phyloP scores from a whole-genome alignment of 2,797 vertebrate species.

The Lagorchestes hirsutus region DNA sequence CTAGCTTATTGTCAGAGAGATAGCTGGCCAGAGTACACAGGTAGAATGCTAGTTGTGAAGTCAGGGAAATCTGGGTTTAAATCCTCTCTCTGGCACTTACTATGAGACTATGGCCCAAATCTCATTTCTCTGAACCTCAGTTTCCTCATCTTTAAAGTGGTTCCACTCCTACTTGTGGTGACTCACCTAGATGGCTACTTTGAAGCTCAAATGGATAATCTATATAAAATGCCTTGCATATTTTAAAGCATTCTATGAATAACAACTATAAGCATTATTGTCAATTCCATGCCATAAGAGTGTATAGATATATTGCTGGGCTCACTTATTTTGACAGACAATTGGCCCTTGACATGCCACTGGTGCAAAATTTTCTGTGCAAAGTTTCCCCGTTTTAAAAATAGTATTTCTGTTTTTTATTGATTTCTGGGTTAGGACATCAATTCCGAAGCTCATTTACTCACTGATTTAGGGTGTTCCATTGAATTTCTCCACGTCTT shows the following conservation, averaged over 20 bases:
- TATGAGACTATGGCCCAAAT: background rate
- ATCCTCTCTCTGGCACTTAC: background rate
- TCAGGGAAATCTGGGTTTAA: background rate
- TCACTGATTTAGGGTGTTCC: background rate
- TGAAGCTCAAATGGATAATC: background rate
- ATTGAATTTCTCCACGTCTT: background rate
- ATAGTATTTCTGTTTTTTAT: too few species aligned
- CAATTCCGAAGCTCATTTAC: background rate
- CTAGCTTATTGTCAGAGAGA: background rate
- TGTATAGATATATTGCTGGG: background rate
- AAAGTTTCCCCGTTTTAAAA: background rate
- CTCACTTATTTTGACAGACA: background rate
- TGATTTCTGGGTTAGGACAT: background rate
- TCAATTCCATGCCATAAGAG: slow-evolving; percentile 76
- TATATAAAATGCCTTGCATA: background rate
- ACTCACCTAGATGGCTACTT: background rate
- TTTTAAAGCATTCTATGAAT: slow-evolving; percentile 71
- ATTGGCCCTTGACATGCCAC: background rate
- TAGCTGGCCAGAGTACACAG: background rate
- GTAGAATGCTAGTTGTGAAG: background rate
- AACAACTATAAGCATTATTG: slow-evolving; percentile 77
- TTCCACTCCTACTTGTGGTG: background rate
- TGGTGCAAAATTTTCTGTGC: background rate
- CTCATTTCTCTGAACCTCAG: background rate
- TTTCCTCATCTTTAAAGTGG: background rate